Base-by-base conservation (phyloP, 2,888 invertebrate genomes). In the Polymixis lichenea region DNA sequence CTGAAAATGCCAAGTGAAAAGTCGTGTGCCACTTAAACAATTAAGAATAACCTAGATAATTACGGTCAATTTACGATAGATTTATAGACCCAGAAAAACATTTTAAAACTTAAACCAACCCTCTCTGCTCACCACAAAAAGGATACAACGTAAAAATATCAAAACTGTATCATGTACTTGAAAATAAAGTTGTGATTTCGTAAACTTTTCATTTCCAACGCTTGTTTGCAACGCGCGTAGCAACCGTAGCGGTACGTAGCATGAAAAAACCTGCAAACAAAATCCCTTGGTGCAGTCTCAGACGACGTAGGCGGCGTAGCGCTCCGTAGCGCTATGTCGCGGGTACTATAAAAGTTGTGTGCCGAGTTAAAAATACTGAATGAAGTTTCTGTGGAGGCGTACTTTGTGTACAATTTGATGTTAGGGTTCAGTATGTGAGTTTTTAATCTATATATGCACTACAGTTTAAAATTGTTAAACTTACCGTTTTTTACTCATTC, bases 331-430 rank as follows among this genome's bases (percentile, higher is more conserved):
- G 78, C 80, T 84, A 85, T 85, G 88, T 89, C 89, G 83, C 80
- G 86, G 87, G 87, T 85, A 77, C 90, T 86, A 91, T 91, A 90
- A 91, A 92, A 91, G 86, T 91, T 89, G 85, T 86, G 80, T 85
- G 78, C 76, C 79, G 78, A 90, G 89, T 90, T 91, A 89, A 91
- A 92, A 91, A 91, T 90, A 88, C 89, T 88, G 87, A 88, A 90
- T 90, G 88, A 87, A 90, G 86, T 89, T 89, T 88, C 86, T 86
- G 88, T 82, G 82, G 76, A 72, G 74, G 70, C 76, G 78, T 81
- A 80, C 82, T 83, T 84, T 75, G 82, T 83, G 71, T 64, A 56
- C 79, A 82, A 72, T 82, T 77, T 76, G 60, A 75, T 65, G 46
- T n/a, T 53, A n/a, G 58, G 80, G 77, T 80, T 83, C 80, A 62